phyloP scores from a whole-genome alignment of 2,888 invertebrate genomes.

The Chouioia cunea region DNA sequence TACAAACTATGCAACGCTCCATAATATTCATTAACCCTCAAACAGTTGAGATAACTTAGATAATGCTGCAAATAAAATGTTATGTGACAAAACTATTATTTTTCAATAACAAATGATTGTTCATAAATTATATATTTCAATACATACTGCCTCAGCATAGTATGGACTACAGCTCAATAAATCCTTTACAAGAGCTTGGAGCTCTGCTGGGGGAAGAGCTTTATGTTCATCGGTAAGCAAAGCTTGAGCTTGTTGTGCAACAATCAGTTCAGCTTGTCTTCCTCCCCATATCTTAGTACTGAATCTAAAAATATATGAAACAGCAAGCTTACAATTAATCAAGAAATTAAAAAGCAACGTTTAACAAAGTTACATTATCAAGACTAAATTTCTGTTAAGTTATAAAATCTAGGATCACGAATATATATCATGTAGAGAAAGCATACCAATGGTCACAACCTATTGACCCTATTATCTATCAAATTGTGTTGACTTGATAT shows the following conservation, averaged over 20 bases:
- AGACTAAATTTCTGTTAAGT: conserved; percentile 2
- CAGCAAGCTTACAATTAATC: neutral
- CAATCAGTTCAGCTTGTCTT: conserved; percentile 89
- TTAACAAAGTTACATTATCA: conserved; percentile 9
- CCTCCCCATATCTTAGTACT: conserved; percentile 81
- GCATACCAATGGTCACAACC: too few species aligned
- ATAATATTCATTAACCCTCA: conserved; percentile 89
- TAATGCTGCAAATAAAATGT: conserved; percentile 79
- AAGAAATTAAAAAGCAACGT: neutral
- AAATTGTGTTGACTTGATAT: too few species aligned
- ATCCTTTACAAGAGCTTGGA: conserved; percentile 81
- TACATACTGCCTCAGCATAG: conserved; percentile 84
- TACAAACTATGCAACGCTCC: conserved; percentile 84
- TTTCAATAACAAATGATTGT: conserved; percentile 26
- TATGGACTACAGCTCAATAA: conserved; percentile 83
- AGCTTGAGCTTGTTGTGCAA: conserved; percentile 87
- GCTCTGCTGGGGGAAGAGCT: conserved; percentile 81
- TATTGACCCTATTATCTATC: too few species aligned
- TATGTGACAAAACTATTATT: conserved; percentile 4
- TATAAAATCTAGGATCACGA: too few species aligned
- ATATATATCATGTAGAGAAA: too few species aligned
- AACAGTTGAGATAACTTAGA: conserved; percentile 89
- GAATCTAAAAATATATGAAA: conserved; percentile 2
- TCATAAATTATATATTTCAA: neutral
- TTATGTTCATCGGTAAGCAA: conserved; percentile 85